Conservation (phyloP, 2,113 vertebrate genomes). For the Xenopus tropicalis region UCB_Xtro_10.0 CM004446.2:103263001-103263500, state of each 20-base stretch:
- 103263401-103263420: not conserved
- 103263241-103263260: constrained; percentile 1
- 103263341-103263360: constrained; percentile 8
- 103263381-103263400: not conserved
- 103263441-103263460: not conserved
- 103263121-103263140: too few species aligned
- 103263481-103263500: not conserved
- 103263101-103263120: too few species aligned
- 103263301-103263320: too few species aligned
- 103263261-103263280: not conserved
- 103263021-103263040: too few species aligned
- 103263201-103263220: constrained; percentile 1
- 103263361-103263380: not conserved
- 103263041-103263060: too few species aligned
- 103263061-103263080: too few species aligned
- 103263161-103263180: too few species aligned
- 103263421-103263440: not conserved
- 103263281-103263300: constrained; percentile 9
- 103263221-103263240: constrained; percentile 9
- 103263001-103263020: too few species aligned
- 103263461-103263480: not conserved
- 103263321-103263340: not conserved
- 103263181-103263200: too few species aligned
- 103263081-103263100: too few species aligned
- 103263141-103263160: too few species aligned